Conservation (phyloP, 2,797 vertebrate genomes). For the Rousettus madagascariensis region DNA sequence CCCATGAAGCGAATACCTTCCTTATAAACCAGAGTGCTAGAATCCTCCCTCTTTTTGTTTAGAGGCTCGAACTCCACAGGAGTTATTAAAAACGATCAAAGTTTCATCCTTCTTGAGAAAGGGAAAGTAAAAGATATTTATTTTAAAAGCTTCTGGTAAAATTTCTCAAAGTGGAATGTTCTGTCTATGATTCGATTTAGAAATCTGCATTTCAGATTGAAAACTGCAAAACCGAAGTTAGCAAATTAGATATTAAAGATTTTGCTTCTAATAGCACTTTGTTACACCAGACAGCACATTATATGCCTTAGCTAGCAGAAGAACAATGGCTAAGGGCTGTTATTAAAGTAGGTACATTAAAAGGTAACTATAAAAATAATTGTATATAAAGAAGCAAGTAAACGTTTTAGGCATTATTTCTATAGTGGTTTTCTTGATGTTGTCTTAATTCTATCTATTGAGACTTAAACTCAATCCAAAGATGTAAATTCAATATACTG, state of each 20-base stretch:
- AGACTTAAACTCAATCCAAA: constrained; percentile 10
- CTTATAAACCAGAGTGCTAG: constrained; percentile 18
- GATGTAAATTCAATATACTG: neutral
- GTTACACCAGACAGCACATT: constrained; percentile 76
- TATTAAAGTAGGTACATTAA: constrained; percentile 78
- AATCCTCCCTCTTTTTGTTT: neutral
- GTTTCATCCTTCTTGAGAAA: neutral
- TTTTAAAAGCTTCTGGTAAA: constrained; percentile 66
- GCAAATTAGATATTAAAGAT: constrained; percentile 80
- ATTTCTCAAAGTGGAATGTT: constrained; percentile 70
- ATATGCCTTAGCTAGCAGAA: constrained; percentile 77
- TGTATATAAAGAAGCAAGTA: constrained; percentile 76
- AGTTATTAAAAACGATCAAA: constrained; percentile 31
- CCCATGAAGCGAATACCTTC: constrained; percentile 6
- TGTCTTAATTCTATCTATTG: neutral
- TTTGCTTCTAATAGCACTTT: constrained; percentile 78
- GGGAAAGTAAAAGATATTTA: constrained; percentile 49
- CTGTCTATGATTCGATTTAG: constrained; percentile 57
- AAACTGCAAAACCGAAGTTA: constrained; percentile 77
- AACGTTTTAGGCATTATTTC: constrained; percentile 74
- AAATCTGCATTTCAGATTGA: constrained; percentile 78
- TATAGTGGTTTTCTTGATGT: constrained; percentile 57
- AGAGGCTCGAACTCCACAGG: neutral
- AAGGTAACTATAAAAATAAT: constrained; percentile 80
- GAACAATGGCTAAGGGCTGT: constrained; percentile 78